These are phyloP conservation scores for Dasysyrphus tricinctus DNA, from an alignment of 2,888 invertebrate genomes.

Conservation along the genomic window DNA sequence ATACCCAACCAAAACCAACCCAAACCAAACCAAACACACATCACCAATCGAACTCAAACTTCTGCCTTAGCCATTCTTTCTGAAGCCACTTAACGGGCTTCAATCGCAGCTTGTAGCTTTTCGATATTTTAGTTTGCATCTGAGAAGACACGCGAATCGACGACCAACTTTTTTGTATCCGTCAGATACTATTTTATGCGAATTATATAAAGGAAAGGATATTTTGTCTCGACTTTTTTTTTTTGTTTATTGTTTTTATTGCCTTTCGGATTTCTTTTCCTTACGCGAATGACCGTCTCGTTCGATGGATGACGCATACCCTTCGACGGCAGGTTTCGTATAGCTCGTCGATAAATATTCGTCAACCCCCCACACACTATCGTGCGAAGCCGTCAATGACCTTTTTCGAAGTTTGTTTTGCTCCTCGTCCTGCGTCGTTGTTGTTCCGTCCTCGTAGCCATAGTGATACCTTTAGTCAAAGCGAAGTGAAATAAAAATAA, in stretches of 20 bases:
- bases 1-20: slow-evolving; percentile 43
- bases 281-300: slow-evolving; percentile 11
- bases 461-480: slow-evolving; percentile 48
- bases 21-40: background rate
- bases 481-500: slow-evolving; percentile 28
- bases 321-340: slow-evolving; percentile 48
- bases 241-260: background rate
- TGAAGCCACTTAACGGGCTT: slow-evolving; percentile 62
- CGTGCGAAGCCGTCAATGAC: slow-evolving; percentile 60
- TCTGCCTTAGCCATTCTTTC: slow-evolving; percentile 45
- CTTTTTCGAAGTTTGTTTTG: slow-evolving; percentile 58
- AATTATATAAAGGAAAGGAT: slow-evolving; percentile 28
- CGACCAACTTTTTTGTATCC: slow-evolving; percentile 22
- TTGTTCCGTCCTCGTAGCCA: slow-evolving; percentile 43
- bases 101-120: slow-evolving; percentile 73
- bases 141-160: slow-evolving; percentile 64
- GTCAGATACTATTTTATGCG: slow-evolving; percentile 16
- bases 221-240: slow-evolving; percentile 11
- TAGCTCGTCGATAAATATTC: slow-evolving; percentile 62
- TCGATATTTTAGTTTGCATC: slow-evolving; percentile 67
- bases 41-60: slow-evolving; percentile 68
- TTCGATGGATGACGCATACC: slow-evolving; percentile 51
- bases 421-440: slow-evolving; percentile 38
- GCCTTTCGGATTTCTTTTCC: slow-evolving; percentile 24
- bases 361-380: slow-evolving; percentile 36